phyloP scores from a whole-genome alignment of 2,888 invertebrate species.

The Leucophora obtusa region DNA sequence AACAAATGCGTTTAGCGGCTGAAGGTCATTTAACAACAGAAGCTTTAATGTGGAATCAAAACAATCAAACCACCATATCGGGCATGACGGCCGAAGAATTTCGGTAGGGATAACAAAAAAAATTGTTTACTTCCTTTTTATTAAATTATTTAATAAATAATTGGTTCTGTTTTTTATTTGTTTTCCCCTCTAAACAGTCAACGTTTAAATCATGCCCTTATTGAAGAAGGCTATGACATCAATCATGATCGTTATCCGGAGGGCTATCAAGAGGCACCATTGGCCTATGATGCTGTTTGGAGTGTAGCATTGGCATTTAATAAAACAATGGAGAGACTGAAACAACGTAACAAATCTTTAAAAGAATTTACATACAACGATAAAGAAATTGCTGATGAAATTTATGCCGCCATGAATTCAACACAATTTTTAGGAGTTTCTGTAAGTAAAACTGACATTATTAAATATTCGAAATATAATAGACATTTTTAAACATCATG shows the following conservation, averaged over 20 bases:
- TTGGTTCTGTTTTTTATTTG: slow-evolving; percentile 2
- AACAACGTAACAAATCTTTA: slow-evolving; percentile 87
- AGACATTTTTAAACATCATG: neutral
- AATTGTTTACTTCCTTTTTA: neutral
- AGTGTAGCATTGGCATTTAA: slow-evolving; percentile 98
- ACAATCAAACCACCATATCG: slow-evolving; percentile 94
- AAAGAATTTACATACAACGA: slow-evolving; percentile 98
- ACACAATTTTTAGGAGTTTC: slow-evolving; percentile 98
- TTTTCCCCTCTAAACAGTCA: slow-evolving; percentile 79
- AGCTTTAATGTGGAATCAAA: slow-evolving; percentile 99
- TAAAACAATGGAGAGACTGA: slow-evolving; percentile 94
- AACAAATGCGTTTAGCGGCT: slow-evolving; percentile 95
- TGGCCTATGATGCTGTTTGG: slow-evolving; percentile 99
- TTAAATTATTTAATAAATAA: neutral
- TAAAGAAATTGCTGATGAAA: slow-evolving; percentile 95
- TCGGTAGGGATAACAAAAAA: slow-evolving; percentile 77
- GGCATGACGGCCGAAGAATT: slow-evolving; percentile 97
- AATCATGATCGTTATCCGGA: slow-evolving; percentile 92
- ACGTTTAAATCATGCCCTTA: slow-evolving; percentile 89
- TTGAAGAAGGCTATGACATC: slow-evolving; percentile 90
- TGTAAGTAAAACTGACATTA: slow-evolving; percentile 82
- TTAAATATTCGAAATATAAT: too few relatives aligned
- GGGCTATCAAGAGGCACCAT: slow-evolving; percentile 98
- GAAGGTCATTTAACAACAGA: slow-evolving; percentile 99
- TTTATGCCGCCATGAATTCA: slow-evolving; percentile 98